Evolutionary conservation across 2,888 invertebrate genomes (phyloP), one percentile per base, ranked within the genome.

Genomic region (Melolontha melolontha): DNA sequence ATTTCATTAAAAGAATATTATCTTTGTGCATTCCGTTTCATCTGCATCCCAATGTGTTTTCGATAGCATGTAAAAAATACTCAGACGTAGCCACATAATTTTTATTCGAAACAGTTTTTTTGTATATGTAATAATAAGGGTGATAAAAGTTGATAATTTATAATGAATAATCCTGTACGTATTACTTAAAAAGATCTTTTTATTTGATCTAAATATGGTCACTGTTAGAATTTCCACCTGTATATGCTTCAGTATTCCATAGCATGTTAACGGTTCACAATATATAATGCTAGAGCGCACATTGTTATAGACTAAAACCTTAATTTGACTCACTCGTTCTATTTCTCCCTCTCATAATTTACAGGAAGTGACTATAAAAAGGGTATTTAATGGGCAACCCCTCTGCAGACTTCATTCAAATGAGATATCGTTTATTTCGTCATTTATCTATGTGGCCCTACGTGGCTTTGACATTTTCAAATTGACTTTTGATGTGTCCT

Each of bases 301-400:
- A 79, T 77, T 77, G 72, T 72, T 70, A 74, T 73, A 74, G 72
- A 74, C 73, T 75, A 72, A 75, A 75, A 75, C 78, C 77, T 52
- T 17, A n/a, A 34, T 75, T 76, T 76, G 75, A 75, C 76, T 73
- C 73, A 73, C 72, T 69, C 69, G 69, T 40, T 5, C 40, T 40
- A 14, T n/a, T 17, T 17, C 40, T 55, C 39, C 17, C 40, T 16
- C 17, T 55, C 40, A 22, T 55, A 55, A 55, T 55, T 41, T 55
- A 40, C 40, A 16, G 14, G 17, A 34, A 34, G 16, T 75, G 74
- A 73, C 75, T 77, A 78, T 78, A 78, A 79, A 80, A 77, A 76
- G 79, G 79, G 78, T 79, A 79, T 79, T 55, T 55, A 55, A 55
- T 41, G 40, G 17, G 11, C 40, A 17, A 16, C 16, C 54, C 7